Base-by-base conservation (phyloP, 2,113 vertebrate species). In the Tachuris rubrigastra region DNA sequence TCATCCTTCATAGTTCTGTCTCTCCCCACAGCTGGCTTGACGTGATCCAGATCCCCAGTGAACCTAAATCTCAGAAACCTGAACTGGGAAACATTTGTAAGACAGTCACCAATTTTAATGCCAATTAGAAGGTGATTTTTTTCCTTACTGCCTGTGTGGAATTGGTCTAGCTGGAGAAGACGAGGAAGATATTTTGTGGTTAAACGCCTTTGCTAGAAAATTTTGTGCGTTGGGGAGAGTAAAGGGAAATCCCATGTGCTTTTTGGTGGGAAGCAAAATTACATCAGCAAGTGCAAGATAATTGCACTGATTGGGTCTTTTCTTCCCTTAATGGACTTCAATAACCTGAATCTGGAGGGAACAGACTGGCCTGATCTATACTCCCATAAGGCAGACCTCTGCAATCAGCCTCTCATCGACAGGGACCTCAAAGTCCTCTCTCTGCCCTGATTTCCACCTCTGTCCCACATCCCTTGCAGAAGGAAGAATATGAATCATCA, bases 171-270 rank as follows among this genome's bases (percentile, higher is more conserved):
- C 33, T 82, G 80, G 79, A 90, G 42, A 44, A 62, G 41, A 28
- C 0, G 1, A 56, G 27, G n/a, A 44, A 50, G 60, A 5, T 77
- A 6, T 58, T 83, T 94, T 80, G 72, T 68, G 60, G 15, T 71
- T 88, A 95, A 86, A 75, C 37, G 17, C 41, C 63, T 76, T 76
- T 86, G 23, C 42, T 90, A 90, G 35, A 20, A 69, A 93, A 85
- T 21, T 4, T 14, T 52, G 4, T 55, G 17, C 4, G 0, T 49
- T 91, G 44, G 19, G 53, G 31, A 85, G 42, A 65, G 22, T 18
- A 47, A 25, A 62, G 42, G n/a, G 39, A 69, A 79, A 87, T 25
- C 30, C 39, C 44, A 30, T 0, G 0, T 55, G 47, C 24, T 56
- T 78, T 75, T 91, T 20, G 7, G 9, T 72, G 77, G 35, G 58